Evolutionary conservation across 1,140 invertebrate genomes (phyloP).

Genomic region (Steinernema khuongi): DNA sequence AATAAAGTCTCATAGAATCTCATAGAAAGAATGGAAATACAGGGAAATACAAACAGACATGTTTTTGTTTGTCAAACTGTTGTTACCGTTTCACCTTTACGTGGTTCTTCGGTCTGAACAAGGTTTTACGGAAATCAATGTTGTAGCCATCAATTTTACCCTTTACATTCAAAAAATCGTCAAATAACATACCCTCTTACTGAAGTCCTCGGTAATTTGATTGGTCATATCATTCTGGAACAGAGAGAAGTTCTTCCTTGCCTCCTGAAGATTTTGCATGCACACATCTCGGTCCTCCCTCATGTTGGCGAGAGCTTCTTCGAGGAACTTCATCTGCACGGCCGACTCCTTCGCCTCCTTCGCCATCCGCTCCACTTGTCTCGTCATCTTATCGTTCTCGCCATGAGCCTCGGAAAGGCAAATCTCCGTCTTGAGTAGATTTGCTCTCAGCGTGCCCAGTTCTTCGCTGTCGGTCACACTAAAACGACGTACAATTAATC

Average conservation of each 20-base stretch:
- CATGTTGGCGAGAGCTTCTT: conserved; percentile 21
- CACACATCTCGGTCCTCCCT: conserved; percentile 32
- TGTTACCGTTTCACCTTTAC: neutral
- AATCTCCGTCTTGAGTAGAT: neutral
- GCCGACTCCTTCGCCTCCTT: conserved; percentile 17
- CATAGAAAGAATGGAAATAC: too few species aligned
- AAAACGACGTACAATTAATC: neutral
- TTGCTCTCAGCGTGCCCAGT: neutral
- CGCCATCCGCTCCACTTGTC: conserved; percentile 17
- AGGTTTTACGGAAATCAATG: neutral
- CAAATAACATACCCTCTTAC: conserved; percentile 20
- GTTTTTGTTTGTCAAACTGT: neutral
- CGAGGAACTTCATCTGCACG: conserved; percentile 8
- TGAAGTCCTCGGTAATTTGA: conserved; percentile 26
- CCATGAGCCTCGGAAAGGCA: neutral
- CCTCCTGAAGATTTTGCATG: conserved; percentile 30
- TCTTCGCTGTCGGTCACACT: conserved; percentile 13
- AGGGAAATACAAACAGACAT: neutral
- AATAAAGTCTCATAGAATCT: too few species aligned
- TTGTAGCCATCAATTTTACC: neutral
- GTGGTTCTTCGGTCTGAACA: neutral
- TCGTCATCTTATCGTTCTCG: neutral
- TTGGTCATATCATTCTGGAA: conserved; percentile 35
- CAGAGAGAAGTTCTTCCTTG: conserved; percentile 32
- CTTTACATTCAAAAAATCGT: neutral